Base-by-base conservation (phyloP, 2,888 invertebrate species). In the Rhorus exstirpatorius region DNA sequence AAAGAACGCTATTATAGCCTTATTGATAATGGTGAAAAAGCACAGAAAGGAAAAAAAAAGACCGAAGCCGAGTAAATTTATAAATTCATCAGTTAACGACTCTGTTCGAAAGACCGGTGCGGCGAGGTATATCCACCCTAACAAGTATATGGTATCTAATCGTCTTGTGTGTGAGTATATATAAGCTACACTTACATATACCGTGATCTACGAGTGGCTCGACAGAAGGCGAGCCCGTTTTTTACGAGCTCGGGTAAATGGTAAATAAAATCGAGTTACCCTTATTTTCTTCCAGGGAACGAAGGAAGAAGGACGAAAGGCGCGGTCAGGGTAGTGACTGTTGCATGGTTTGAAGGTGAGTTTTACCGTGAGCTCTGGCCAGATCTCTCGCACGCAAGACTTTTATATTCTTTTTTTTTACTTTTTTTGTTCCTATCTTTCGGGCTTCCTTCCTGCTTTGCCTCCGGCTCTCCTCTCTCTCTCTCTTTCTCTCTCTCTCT, bases 261-360 rank as follows among this genome's bases (percentile, higher is more conserved):
- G 74, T 78, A 70, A 82, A 82, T 82, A 75, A 78, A 82, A 82
- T 79, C 70, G 78, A 82, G 70, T 79, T 75, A 79, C 74, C 74
- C 70, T 63, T 51, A 60, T 79, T 75, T 65, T 71, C 46, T 19
- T 61, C 14, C n/a, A 31, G 55, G 61, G 14, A 44, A 24, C 14
- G 21, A 3, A 6, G 38, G 8, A 17, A 12, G 24, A n/a, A n/a
- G 58, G 46, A 31, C 6, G 10, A 24, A 58, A 76, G 65, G 31
- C 53, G 61, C 63, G 67, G 44, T 55, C 17, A 26, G 55, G 55
- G 60, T 51, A 12, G 51, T 58, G 49, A 53, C 35, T n/a, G 41
- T 53, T 24, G 38, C 61, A 55, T 19, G 60, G 19, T 51, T 41
- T 4, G 58, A 10, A 58, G 58, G 53, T 24, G 24, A 49, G 38